Conservation (phyloP, 2,113 vertebrate species). For the Xiphophorus maculatus region DNA sequence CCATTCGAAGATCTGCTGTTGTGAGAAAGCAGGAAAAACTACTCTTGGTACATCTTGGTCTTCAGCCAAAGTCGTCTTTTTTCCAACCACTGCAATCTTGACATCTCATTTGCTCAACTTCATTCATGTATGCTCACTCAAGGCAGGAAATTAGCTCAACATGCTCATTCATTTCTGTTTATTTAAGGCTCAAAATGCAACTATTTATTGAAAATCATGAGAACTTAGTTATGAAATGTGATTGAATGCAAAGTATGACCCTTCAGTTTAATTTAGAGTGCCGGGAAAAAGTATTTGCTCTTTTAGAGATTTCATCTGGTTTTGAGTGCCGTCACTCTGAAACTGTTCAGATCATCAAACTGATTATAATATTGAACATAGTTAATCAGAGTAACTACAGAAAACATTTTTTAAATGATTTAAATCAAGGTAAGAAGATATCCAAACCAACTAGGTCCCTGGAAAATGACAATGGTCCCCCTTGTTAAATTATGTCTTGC, state of each 20-base stretch:
- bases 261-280: background rate
- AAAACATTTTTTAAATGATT: background rate
- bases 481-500: too few relatives aligned
- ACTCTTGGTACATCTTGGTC: background rate
- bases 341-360: background rate
- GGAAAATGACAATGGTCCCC: too few relatives aligned
- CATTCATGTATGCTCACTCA: background rate
- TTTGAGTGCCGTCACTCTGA: background rate
- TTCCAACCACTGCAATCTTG: background rate
- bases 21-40: too few relatives aligned
- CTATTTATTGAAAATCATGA: background rate
- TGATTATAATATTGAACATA: background rate
- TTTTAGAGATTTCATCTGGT: background rate
- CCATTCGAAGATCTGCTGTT: background rate
- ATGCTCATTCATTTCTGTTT: background rate
- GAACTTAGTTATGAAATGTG: background rate
- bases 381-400: background rate
- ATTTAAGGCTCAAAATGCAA: background rate
- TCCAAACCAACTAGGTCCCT: too few relatives aligned
- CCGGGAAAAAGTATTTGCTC: background rate
- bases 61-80: background rate
- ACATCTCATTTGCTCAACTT: background rate
- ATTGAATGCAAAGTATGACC: background rate
- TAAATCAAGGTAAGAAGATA: too few relatives aligned
- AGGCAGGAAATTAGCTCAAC: background rate